Conservation (phyloP, 2,888 invertebrate species). For the Eupithecia dodoneata region DNA sequence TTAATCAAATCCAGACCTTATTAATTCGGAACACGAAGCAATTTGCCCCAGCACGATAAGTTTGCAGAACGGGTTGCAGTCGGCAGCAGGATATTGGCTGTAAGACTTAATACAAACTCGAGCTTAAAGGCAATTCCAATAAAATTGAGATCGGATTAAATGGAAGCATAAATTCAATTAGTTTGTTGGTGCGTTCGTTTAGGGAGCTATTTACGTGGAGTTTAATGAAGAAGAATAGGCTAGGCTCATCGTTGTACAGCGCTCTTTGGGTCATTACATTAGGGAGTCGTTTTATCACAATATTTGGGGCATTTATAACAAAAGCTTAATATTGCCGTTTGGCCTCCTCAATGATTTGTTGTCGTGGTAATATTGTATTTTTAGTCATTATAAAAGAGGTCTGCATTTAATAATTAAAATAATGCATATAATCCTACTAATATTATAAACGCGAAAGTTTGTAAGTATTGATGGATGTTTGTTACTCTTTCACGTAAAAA, state of each 20-base stretch:
- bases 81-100: constrained; percentile 61
- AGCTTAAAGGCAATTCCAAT: constrained; percentile 30
- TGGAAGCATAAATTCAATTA: constrained; percentile 29
- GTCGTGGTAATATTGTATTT: not conserved
- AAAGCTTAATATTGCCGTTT: not conserved
- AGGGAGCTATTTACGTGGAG: not conserved
- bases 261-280: constrained; percentile 10
- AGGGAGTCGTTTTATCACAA: not conserved
- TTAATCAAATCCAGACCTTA: constrained; percentile 20
- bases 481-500: too few relatives aligned
- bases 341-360: not conserved
- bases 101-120: constrained; percentile 45
- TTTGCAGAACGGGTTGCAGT: constrained; percentile 28
- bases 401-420: not conserved
- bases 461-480: too few relatives aligned
- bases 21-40: constrained; percentile 22
- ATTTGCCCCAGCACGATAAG: constrained; percentile 17
- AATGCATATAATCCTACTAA: not conserved
- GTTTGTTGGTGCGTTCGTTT: constrained; percentile 17
- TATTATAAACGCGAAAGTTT: too few relatives aligned
- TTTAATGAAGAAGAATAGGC: constrained; percentile 10
- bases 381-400: not conserved
- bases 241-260: not conserved
- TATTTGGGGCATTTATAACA: not conserved
- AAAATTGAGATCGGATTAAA: constrained; percentile 38